These are phyloP conservation scores for Ammospiza caudacuta DNA, from an alignment of 2,113 vertebrate species.

Conservation along the genomic window DNA sequence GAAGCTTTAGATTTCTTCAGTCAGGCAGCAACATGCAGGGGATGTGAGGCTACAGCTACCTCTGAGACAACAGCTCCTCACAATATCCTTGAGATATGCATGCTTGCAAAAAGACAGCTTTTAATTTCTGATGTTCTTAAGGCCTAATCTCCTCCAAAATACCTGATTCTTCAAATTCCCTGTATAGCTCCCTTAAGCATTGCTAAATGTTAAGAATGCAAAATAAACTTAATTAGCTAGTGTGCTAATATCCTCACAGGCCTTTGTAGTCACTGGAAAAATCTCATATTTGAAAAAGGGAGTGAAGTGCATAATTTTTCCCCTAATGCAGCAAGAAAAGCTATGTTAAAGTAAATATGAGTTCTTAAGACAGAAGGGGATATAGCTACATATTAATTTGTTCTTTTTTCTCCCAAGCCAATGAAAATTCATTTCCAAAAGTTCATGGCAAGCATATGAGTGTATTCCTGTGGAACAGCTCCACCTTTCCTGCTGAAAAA, in stretches of 20 bases:
- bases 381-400: background rate
- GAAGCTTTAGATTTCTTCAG: background rate
- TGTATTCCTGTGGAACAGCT: background rate
- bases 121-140: constrained; percentile 21
- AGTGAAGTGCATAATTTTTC: background rate
- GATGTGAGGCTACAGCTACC: background rate
- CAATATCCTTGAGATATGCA: background rate
- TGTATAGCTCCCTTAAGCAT: background rate
- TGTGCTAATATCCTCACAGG: background rate
- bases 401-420: background rate
- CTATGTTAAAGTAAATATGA: background rate
- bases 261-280: background rate
- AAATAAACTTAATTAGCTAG: constrained; percentile 35
- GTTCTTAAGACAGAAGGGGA: background rate
- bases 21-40: background rate
- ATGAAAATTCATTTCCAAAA: background rate
- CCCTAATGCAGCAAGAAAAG: background rate
- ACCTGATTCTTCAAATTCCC: constrained; percentile 23
- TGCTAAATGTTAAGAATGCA: constrained; percentile 14
- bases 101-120: constrained; percentile 10
- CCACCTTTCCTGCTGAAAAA: background rate
- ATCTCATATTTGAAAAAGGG: background rate
- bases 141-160: constrained; percentile 6
- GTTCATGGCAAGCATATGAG: background rate
- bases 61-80: background rate